These are phyloP conservation scores for Hirtodrosophila cameraria DNA, from an alignment of 2,888 invertebrate genomes.

Conservation along the genomic window DNA sequence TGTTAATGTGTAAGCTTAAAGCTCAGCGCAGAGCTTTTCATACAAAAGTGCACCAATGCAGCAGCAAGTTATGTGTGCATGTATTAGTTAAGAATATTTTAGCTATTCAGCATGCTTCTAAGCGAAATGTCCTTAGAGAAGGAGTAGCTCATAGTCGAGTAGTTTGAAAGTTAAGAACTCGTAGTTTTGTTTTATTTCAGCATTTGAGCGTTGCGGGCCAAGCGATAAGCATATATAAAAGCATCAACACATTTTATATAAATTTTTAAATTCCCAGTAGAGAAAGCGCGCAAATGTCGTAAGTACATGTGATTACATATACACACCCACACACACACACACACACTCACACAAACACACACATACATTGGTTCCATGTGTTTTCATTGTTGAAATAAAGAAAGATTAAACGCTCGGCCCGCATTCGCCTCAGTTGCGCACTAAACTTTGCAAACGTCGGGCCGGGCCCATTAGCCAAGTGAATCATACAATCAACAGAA, in stretches of 20 bases:
- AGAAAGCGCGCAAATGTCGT: conserved; percentile 68
- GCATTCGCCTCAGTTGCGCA: conserved; percentile 60
- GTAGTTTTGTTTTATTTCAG: conserved; percentile 21
- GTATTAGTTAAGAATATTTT: not conserved
- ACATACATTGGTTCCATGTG: conserved; percentile 17
- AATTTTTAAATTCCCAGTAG: conserved; percentile 41
- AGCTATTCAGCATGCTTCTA: conserved; percentile 14
- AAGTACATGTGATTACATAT: conserved; percentile 51
- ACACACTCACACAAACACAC: conserved; percentile 6
- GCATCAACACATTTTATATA: conserved; percentile 52
- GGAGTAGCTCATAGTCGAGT: conserved; percentile 29
- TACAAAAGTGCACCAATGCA: no score
- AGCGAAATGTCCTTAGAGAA: not conserved
- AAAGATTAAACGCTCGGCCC: conserved; percentile 49
- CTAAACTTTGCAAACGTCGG: conserved; percentile 68
- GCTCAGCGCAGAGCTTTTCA: no score
- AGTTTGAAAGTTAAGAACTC: not conserved
- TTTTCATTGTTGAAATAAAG: conserved; percentile 34
- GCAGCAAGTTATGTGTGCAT: no score
- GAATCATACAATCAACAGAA: conserved; percentile 5
- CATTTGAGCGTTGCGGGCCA: conserved; percentile 41
- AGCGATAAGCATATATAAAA: conserved; percentile 56
- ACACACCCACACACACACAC: conserved; percentile 12
- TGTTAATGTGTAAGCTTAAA: no score
- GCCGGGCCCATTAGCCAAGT: conserved; percentile 9